Evolutionary conservation across 2,888 invertebrate genomes (phyloP).

Genomic region (Dermolepida albohirtum): DNA sequence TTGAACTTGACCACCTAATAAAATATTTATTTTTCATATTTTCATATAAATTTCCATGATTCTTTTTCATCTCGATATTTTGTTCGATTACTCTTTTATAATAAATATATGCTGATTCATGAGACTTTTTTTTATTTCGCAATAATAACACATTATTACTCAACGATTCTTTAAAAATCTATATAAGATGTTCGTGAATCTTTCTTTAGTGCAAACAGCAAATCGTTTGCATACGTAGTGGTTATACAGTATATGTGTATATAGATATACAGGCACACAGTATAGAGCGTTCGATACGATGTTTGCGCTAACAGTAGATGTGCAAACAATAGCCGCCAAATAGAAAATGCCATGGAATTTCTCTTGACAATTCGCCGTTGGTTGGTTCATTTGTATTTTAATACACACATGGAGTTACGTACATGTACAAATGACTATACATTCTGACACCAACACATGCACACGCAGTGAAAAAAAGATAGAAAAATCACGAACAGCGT

Average conservation of each 20-base stretch:
- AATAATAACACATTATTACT: conserved; percentile 25
- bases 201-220: conserved; percentile 12
- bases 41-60: too few species aligned
- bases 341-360: conserved; percentile 45
- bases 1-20: too few species aligned
- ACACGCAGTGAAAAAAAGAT: conserved; percentile 19
- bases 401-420: conserved; percentile 3
- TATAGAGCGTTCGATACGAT: conserved; percentile 8
- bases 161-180: background rate
- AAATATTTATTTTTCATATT: too few species aligned
- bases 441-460: background rate
- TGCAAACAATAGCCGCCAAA: conserved; percentile 41
- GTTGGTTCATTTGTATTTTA: conserved; percentile 36
- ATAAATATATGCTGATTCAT: background rate
- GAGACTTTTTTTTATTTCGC: background rate
- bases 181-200: background rate
- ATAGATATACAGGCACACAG: background rate
- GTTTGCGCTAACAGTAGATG: conserved; percentile 38
- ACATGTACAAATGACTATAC: background rate
- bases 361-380: conserved; percentile 38
- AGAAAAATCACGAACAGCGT: conserved; percentile 47
- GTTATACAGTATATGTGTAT: background rate
- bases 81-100: too few species aligned
- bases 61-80: too few species aligned
- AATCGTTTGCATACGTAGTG: conserved; percentile 7